Conservation (phyloP, 2,888 invertebrate genomes). For the Trypoxylon attenuatum region DNA sequence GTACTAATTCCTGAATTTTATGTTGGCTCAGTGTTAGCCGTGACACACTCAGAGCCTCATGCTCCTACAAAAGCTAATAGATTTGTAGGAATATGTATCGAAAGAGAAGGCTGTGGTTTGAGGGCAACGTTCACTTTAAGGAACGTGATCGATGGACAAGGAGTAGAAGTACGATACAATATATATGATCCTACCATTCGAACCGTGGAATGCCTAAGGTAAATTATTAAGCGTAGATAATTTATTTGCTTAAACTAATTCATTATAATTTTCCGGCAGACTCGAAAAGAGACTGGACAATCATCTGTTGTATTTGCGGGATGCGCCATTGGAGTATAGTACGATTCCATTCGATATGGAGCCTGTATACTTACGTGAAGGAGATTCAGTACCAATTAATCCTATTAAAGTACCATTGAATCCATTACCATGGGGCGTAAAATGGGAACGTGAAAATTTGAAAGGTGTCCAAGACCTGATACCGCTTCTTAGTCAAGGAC, state of each 20-base stretch:
- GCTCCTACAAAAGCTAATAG: slow-evolving; percentile 88
- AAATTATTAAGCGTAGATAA: not conserved
- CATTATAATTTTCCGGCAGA: slow-evolving; percentile 64
- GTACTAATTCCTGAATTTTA: slow-evolving; percentile 98
- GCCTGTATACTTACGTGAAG: slow-evolving; percentile 85
- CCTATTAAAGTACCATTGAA: slow-evolving; percentile 82
- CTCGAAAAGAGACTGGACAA: slow-evolving; percentile 96
- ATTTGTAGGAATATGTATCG: slow-evolving; percentile 97
- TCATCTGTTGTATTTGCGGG: slow-evolving; percentile 89
- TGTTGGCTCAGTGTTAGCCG: slow-evolving; percentile 94
- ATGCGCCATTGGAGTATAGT: slow-evolving; percentile 93
- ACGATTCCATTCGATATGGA: slow-evolving; percentile 96
- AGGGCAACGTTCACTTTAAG: slow-evolving; percentile 90
- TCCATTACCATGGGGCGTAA: slow-evolving; percentile 91
- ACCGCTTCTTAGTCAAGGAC: slow-evolving; percentile 75
- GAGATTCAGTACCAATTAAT: slow-evolving; percentile 87
- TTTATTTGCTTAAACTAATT: not conserved
- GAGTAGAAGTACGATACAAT: slow-evolving; percentile 84
- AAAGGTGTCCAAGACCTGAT: slow-evolving; percentile 82
- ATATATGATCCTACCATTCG: slow-evolving; percentile 95
- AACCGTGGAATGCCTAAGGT: slow-evolving; percentile 89
- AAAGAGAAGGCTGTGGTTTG: slow-evolving; percentile 87
- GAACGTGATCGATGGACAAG: slow-evolving; percentile 95
- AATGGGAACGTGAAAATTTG: slow-evolving; percentile 89
- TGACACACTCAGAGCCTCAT: slow-evolving; percentile 90